Base-by-base conservation (phyloP, 2,113 vertebrate species). In the Alligator mississippiensis region DNA sequence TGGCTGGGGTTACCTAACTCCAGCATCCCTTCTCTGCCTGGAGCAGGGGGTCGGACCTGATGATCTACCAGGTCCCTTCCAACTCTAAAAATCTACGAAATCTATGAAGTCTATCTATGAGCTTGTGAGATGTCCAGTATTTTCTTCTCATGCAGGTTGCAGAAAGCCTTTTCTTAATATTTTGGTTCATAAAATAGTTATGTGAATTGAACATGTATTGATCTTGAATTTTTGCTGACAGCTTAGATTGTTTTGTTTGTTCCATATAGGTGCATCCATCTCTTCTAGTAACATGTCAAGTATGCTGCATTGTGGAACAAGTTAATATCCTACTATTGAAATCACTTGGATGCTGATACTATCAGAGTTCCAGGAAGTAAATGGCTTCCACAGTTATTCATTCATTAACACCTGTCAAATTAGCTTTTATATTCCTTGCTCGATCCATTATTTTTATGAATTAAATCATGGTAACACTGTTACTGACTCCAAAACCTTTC, bases 391-490 rank as follows among this genome's bases (percentile, higher is more conserved):
- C 10, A 94, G 55, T 72, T 84, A 81, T 86, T 92, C 15, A 78
- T 80, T 3, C 21, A 14, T 82, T 90, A 72, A 63, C 34, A 87
- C 34, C 25, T 85, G 11, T n/a, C 90, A 57, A 95, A 96, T 77
- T 64, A 85, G 28, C 14, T 87, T 90, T 76, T 82, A 90, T 54
- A 55, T 78, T 74, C 2, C 6, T 77, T 61, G 57, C 89, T 87
- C 84, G 75, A 80, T 94, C 78, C 64, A 91, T 93, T 95, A 95
- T 93, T 96, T 92, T 84, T 70, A 11, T 4, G 9, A 34, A 21
- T 82, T 79, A 82, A 90, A 94, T 89, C 47, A 64, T 80, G 75
- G 57, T 10, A n/a, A 55, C 95, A 83, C 77, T 21, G 3, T 82
- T 92, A 22, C n/a, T 93, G 82, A 58, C 47, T 93, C 78, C n/a